Evolutionary conservation across 2,113 vertebrate genomes (phyloP).

Genomic region (Tragelaphus buxtoni): DNA sequence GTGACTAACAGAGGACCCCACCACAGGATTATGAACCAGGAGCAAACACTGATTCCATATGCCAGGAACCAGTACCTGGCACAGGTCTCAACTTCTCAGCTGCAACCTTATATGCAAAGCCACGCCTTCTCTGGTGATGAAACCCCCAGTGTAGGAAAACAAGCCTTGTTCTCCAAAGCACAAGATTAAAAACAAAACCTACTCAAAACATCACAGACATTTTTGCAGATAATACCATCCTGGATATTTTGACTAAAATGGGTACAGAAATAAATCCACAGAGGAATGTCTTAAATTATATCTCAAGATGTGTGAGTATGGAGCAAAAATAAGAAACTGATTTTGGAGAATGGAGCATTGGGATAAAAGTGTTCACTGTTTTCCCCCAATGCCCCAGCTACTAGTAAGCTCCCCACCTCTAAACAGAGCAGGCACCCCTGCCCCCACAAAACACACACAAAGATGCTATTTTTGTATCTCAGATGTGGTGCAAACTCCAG

Average conservation of each 20-base stretch:
- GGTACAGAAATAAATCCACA: not conserved
- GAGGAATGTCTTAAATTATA: not conserved
- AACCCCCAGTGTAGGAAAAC: not conserved
- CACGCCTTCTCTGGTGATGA: not conserved
- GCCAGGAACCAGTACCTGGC: not conserved
- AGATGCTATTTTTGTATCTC: not conserved
- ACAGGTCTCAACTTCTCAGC: not conserved
- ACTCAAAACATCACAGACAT: not conserved
- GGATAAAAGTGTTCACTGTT: not conserved
- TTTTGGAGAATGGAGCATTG: not conserved
- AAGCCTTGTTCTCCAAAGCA: not conserved
- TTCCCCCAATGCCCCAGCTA: not conserved
- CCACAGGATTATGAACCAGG: not conserved
- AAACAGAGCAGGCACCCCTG: not conserved
- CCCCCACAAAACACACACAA: not conserved
- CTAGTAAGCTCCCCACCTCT: not conserved
- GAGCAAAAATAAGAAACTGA: not conserved
- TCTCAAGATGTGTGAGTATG: not conserved
- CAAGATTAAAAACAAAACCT: not conserved
- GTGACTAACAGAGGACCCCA: not conserved
- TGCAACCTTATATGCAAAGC: not conserved
- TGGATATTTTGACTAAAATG: not conserved
- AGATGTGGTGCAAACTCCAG: not conserved
- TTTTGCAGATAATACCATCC: not conserved
- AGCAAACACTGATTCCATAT: not conserved